These are phyloP conservation scores for Tricholauxania praeusta DNA, from an alignment of 2,888 invertebrate genomes.

Conservation along the genomic window DNA sequence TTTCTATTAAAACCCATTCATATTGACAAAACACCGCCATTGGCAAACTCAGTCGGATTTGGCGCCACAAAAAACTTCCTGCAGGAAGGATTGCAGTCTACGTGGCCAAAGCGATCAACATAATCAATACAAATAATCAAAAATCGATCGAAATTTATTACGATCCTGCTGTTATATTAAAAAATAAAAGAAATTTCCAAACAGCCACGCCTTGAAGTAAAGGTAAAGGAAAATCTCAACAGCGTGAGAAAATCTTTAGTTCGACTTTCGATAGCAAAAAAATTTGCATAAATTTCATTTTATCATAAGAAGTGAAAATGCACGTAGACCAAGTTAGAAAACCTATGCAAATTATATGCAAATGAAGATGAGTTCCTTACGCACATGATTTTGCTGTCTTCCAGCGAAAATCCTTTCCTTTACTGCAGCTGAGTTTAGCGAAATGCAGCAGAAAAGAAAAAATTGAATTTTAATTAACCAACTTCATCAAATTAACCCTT, in stretches of 20 bases:
- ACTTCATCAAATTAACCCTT: background rate
- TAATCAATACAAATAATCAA: conserved; percentile 38
- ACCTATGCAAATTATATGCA: conserved; percentile 43
- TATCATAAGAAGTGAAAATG: background rate
- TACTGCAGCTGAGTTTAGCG: background rate
- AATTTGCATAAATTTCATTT: conserved; percentile 39
- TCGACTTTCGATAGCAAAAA: background rate
- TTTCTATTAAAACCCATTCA: conserved; percentile 20
- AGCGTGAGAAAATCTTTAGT: conserved; percentile 40
- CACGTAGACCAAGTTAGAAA: conserved; percentile 23
- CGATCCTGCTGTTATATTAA: conserved; percentile 17
- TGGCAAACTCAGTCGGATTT: conserved; percentile 5
- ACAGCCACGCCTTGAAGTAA: background rate
- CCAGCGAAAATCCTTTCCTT: background rate
- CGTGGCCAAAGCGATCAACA: background rate
- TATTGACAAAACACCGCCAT: conserved; percentile 3
- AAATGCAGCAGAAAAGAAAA: background rate
- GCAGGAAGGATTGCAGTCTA: background rate
- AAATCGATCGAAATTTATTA: conserved; percentile 44
- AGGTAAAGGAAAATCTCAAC: background rate
- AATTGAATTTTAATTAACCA: background rate
- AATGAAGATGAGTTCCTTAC: conserved; percentile 12
- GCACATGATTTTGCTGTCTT: background rate
- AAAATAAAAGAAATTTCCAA: background rate
- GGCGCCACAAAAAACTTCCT: background rate